Evolutionary conservation across 2,797 vertebrate species (phyloP), one percentile per base, ranked within the genome.

Genomic region (Eulemur rubriventer): DNA sequence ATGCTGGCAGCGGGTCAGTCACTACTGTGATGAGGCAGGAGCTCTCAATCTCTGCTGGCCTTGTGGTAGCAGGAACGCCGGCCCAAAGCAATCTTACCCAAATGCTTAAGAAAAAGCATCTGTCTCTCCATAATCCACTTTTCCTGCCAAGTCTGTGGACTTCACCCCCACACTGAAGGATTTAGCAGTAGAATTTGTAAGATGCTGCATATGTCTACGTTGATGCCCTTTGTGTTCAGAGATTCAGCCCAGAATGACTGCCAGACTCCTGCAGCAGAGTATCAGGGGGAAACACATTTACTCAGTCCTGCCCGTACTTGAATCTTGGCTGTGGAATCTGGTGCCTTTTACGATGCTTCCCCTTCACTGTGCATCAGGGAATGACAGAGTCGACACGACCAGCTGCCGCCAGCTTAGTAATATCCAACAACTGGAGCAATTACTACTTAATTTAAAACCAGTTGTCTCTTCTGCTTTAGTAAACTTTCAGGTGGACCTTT

Each of bases 21-120:
- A 0, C 57, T 81, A 26, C 10, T 0, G 16, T 12, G 59, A 65
- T 0, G 2, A 7, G 4, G 35, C 18, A 2, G 1, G 35, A 4
- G 24, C 33, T 28, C 41, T 26, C 7, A 11, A 18, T 6, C 30
- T 79, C 2, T 43, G 24, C 48, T 41, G 52, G n/a, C 50, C 35
- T 11, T 3, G 13, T 2, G 1, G 17, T 38, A 26, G 61, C 2
- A 16, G 38, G 43, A 69, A 61, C 16, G 14, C 52, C 35, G 22
- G 81, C 2, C 43, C 8, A 20, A 63, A 82, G 72, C 14, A 1
- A 12, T 28, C 73, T 90, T 22, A 46, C 8, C 11, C 26, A 41
- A 76, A 67, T 0, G 13, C 38, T 17, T 33, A n/a, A 43, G 59
- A 41, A 73, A 59, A 73, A 57, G 73, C 50, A 18, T 3, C 55